Conservation (phyloP, 2,888 invertebrate species). For the Tiliacea citrago region DNA sequence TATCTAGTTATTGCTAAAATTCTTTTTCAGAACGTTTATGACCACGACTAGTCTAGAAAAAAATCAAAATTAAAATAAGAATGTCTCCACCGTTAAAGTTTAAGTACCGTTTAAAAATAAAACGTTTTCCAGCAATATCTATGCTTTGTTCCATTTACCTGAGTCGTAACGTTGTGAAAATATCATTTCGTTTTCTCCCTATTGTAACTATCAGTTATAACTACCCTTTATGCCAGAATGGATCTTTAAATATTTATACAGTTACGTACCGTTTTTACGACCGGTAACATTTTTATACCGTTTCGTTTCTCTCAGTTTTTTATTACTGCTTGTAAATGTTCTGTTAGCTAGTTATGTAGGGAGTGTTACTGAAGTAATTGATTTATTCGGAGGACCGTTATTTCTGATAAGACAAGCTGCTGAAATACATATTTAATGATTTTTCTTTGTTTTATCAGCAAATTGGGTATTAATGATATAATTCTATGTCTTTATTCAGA, state of each 20-base stretch:
- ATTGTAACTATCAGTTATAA: constrained; percentile 49
- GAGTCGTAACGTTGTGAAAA: constrained; percentile 42
- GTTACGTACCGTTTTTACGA: constrained; percentile 55
- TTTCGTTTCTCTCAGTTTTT: constrained; percentile 49
- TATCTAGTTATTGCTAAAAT: not conserved
- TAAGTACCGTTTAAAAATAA: constrained; percentile 39
- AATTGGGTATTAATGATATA: not conserved
- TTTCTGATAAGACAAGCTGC: constrained; percentile 10
- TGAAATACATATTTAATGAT: not conserved
- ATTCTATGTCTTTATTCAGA: not conserved
- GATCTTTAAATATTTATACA: constrained; percentile 55
- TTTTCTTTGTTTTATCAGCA: constrained; percentile 3
- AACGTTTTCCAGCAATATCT: constrained; percentile 36
- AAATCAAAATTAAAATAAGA: constrained; percentile 21
- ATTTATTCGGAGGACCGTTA: constrained; percentile 18
- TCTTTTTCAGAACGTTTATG: not conserved
- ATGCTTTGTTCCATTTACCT: constrained; percentile 23
- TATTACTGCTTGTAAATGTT: constrained; percentile 52
- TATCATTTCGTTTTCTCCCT: constrained; percentile 34
- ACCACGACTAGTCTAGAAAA: not conserved
- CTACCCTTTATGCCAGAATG: constrained; percentile 35
- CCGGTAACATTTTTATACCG: constrained; percentile 55
- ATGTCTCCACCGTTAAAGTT: constrained; percentile 28
- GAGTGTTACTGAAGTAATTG: constrained; percentile 30
- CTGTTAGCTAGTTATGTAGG: constrained; percentile 29